Conservation (phyloP, 2,113 vertebrate species). For the Sorex araneus region DNA sequence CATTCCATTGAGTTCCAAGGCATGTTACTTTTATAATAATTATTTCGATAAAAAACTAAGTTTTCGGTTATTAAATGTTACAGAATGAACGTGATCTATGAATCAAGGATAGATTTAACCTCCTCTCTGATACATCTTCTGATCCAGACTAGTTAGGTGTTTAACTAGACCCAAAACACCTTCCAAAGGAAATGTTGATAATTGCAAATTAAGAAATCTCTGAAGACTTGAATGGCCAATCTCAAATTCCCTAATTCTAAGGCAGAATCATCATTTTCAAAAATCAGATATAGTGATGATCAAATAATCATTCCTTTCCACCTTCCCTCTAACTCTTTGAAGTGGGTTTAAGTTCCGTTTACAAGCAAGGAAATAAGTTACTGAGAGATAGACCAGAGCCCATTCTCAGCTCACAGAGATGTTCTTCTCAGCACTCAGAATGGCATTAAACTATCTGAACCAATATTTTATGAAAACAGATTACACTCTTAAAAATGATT, state of each 20-base stretch:
- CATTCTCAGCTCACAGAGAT: not conserved
- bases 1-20: conserved; percentile 20
- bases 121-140: too few relatives aligned
- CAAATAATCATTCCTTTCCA: not conserved
- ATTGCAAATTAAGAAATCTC: too few relatives aligned
- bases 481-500: not conserved
- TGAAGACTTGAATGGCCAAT: too few relatives aligned
- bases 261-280: not conserved
- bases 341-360: too few relatives aligned
- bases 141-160: too few relatives aligned
- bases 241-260: conserved; percentile 18
- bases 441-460: not conserved
- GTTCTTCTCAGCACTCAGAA: not conserved
- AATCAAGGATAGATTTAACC: too few relatives aligned
- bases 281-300: not conserved
- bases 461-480: not conserved
- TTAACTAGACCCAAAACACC: too few relatives aligned
- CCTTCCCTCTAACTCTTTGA: not conserved
- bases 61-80: not conserved
- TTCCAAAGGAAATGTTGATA: too few relatives aligned
- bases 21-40: not conserved
- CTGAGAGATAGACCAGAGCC: too few relatives aligned
- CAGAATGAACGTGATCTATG: too few relatives aligned
- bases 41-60: conserved; percentile 8
- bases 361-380: too few relatives aligned